phyloP scores from a whole-genome alignment of 2,797 vertebrate genomes.

The Enteromius fasciolatus region DNA sequence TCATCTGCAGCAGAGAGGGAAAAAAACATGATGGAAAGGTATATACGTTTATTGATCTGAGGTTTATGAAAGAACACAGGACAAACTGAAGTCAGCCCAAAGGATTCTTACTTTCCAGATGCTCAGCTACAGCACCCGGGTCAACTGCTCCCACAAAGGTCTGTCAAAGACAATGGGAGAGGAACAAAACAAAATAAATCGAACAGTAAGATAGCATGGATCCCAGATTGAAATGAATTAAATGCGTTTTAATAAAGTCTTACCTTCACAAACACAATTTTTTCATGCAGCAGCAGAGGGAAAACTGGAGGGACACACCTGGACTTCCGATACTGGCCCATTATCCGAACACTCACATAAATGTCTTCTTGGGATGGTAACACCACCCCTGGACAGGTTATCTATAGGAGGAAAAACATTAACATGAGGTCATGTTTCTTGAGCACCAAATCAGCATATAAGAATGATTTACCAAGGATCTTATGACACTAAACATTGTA shows the following conservation, averaged over 20 bases:
- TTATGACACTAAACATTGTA: neutral
- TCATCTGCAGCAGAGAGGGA: constrained; percentile 81
- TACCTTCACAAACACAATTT: constrained; percentile 91
- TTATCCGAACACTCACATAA: constrained; percentile 87
- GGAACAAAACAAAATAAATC: constrained; percentile 63
- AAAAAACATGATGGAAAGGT: constrained; percentile 47
- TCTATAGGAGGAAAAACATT: constrained; percentile 72
- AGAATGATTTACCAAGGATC: neutral
- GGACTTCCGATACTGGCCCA: constrained; percentile 90
- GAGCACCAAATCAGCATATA: neutral
- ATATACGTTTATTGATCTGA: constrained; percentile 57
- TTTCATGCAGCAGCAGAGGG: constrained; percentile 86
- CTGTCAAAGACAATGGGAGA: constrained; percentile 71
- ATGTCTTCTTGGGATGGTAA: constrained; percentile 81
- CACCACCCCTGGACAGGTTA: constrained; percentile 87
- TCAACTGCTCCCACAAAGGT: constrained; percentile 84
- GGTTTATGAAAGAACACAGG: constrained; percentile 30
- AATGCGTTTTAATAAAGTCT: neutral
- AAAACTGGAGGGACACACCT: constrained; percentile 82
- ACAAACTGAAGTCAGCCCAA: constrained; percentile 20
- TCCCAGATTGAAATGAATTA: neutral
- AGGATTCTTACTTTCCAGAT: constrained; percentile 85
- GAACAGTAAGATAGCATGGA: neutral
- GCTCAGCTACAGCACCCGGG: constrained; percentile 88
- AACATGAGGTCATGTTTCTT: neutral